These are phyloP conservation scores for Chiropotes sagulatus DNA, from an alignment of 2,797 vertebrate species.

Conservation along the genomic window DNA sequence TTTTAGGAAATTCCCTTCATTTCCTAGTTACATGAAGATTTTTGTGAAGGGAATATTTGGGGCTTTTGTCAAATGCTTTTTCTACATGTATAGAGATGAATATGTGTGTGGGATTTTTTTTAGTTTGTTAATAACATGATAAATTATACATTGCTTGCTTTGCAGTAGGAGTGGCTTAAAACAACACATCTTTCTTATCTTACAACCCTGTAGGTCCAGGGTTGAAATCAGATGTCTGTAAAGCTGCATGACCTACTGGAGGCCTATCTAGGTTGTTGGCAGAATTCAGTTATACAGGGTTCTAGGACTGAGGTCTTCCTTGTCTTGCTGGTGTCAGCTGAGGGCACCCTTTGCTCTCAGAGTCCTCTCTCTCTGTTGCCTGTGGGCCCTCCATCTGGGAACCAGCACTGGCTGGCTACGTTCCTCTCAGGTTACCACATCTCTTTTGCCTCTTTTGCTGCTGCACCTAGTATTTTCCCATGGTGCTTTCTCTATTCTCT, in stretches of 20 bases:
- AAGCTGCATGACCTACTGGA: not conserved
- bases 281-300: too few species aligned
- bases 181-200: not conserved
- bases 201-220: not conserved
- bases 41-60: not conserved
- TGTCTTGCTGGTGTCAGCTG: not conserved
- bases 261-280: not conserved
- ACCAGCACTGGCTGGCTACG: not conserved
- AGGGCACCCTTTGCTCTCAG: not conserved
- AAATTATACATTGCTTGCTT: not conserved
- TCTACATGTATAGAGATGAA: not conserved
- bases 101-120: not conserved
- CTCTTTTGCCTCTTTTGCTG: not conserved
- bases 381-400: not conserved
- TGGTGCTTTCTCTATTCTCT: not conserved
- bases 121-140: not conserved
- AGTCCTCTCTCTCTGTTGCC: too few species aligned
- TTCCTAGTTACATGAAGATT: not conserved
- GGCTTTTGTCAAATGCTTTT: not conserved
- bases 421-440: not conserved
- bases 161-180: not conserved
- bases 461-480: not conserved
- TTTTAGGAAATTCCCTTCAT: not conserved
- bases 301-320: not conserved
- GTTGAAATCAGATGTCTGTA: not conserved